These are phyloP conservation scores for Odocoileus virginianus DNA, from an alignment of 2,113 vertebrate species.

Conservation along the genomic window DNA sequence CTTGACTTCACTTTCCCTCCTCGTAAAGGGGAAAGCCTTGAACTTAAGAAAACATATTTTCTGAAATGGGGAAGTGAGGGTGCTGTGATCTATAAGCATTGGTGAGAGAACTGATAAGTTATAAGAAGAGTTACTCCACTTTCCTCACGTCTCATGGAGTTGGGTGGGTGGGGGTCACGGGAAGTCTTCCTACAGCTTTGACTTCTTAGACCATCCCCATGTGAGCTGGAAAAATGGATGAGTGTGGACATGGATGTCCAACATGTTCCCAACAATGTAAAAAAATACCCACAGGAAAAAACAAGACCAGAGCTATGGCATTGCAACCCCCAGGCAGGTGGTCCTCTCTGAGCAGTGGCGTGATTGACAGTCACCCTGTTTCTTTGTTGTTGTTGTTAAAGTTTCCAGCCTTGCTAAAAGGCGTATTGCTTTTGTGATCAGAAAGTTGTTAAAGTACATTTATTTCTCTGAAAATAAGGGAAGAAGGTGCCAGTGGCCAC, in stretches of 20 bases:
- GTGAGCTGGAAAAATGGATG: not conserved
- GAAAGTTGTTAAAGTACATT: not conserved
- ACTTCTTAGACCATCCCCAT: not conserved
- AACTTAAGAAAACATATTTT: not conserved
- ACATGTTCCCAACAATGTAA: not conserved
- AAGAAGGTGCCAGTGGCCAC: not conserved
- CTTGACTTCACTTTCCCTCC: not conserved
- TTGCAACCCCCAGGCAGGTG: not conserved
- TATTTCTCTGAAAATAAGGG: not conserved
- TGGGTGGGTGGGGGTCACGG: not conserved
- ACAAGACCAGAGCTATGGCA: not conserved
- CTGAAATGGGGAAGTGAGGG: not conserved
- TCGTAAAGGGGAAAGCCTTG: not conserved
- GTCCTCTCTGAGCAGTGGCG: not conserved
- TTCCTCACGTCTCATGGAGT: not conserved
- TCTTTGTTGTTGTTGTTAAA: not conserved
- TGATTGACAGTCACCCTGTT: not conserved
- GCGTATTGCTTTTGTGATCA: not conserved
- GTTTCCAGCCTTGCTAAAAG: not conserved
- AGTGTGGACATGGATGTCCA: not conserved
- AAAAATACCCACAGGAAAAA: not conserved
- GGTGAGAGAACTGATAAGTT: not conserved
- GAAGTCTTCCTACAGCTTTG: not conserved
- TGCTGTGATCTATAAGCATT: not conserved
- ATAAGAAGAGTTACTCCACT: not conserved